Evolutionary conservation across 2,797 vertebrate species (phyloP).

Genomic region (Macroramphosus scolopax): DNA sequence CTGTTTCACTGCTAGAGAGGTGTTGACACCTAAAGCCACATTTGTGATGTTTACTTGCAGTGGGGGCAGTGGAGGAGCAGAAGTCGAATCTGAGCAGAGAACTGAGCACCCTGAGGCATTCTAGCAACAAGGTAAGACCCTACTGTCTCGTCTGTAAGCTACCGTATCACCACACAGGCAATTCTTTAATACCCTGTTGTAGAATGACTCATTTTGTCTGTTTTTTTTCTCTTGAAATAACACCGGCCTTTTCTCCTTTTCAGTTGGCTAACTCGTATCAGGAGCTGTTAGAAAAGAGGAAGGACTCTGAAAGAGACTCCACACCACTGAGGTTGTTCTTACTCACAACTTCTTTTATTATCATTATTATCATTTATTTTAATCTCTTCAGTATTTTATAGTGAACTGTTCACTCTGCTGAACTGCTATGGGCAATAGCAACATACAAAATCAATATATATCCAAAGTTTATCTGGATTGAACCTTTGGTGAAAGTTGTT

Average conservation of each 20-base stretch:
- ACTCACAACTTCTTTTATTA: too few species aligned
- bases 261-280: slow-evolving; percentile 70
- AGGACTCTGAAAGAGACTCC: slow-evolving; percentile 76
- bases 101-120: slow-evolving; percentile 67
- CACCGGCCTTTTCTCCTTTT: slow-evolving; percentile 26
- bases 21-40: neutral
- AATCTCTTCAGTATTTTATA: too few species aligned
- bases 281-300: slow-evolving; percentile 76
- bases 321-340: slow-evolving; percentile 70
- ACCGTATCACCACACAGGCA: neutral
- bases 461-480: too few species aligned
- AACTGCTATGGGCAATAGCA: too few species aligned
- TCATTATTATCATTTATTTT: too few species aligned
- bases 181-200: neutral
- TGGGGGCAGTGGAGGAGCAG: slow-evolving; percentile 80
- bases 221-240: too few species aligned
- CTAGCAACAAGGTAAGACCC: slow-evolving; percentile 76
- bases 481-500: too few species aligned
- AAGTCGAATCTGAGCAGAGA: slow-evolving; percentile 71
- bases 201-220: too few species aligned
- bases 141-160: neutral
- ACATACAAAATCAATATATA: too few species aligned
- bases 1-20: neutral
- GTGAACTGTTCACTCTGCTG: too few species aligned
- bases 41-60: slow-evolving; percentile 55